phyloP scores from a whole-genome alignment of 2,888 invertebrate genomes.

The Thymelicus lineola region DNA sequence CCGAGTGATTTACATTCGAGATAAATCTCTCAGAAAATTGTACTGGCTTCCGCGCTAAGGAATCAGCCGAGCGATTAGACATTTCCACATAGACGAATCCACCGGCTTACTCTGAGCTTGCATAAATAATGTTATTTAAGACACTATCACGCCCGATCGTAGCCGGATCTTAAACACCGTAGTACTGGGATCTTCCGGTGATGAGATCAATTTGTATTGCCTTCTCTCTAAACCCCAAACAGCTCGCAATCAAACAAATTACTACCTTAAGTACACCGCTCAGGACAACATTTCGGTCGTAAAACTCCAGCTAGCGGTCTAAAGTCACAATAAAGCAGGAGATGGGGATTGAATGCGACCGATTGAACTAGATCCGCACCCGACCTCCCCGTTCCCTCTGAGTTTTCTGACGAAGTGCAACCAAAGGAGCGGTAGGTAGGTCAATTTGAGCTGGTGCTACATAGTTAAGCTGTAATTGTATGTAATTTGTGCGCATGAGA shows the following conservation, averaged over 20 bases:
- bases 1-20: slow-evolving; percentile 14
- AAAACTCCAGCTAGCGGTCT: slow-evolving; percentile 49
- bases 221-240: slow-evolving; percentile 56
- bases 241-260: slow-evolving; percentile 52
- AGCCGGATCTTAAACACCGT: slow-evolving; percentile 47
- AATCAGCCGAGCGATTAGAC: slow-evolving; percentile 25
- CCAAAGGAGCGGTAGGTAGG: slow-evolving; percentile 42
- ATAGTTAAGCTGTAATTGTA: slow-evolving; percentile 61
- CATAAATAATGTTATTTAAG: slow-evolving; percentile 68
- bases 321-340: slow-evolving; percentile 67
- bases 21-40: slow-evolving; percentile 23
- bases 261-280: slow-evolving; percentile 57
- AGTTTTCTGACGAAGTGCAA: slow-evolving; percentile 41
- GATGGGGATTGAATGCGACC: slow-evolving; percentile 60
- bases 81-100: slow-evolving; percentile 19
- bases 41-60: slow-evolving; percentile 5
- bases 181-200: slow-evolving; percentile 49
- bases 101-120: slow-evolving; percentile 31
- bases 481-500: slow-evolving; percentile 70
- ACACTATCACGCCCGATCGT: slow-evolving; percentile 54
- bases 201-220: slow-evolving; percentile 73
- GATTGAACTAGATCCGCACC: slow-evolving; percentile 55
- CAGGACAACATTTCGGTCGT: slow-evolving; percentile 59
- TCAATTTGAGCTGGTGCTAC: slow-evolving; percentile 48
- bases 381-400: slow-evolving; percentile 41